Evolutionary conservation across 2,113 vertebrate genomes (phyloP).

Genomic region (Neoarius graeffei): DNA sequence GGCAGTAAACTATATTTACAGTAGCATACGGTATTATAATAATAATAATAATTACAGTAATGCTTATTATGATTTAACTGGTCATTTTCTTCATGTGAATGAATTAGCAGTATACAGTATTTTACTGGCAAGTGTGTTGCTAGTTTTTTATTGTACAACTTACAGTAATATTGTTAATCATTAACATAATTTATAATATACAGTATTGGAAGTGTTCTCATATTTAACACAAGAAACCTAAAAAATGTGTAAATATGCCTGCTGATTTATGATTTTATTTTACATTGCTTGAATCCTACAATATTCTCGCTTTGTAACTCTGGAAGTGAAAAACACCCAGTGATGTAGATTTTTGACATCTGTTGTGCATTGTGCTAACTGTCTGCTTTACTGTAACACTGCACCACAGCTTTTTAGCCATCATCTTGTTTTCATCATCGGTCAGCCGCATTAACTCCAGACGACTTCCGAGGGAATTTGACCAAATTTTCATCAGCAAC

Average conservation of each 20-base stretch:
- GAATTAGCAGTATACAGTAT: not conserved
- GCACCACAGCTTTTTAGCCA: conserved; percentile 27
- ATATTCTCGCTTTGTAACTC: not conserved
- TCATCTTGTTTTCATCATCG: conserved; percentile 45
- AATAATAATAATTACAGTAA: not conserved
- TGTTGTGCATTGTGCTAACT: conserved; percentile 27
- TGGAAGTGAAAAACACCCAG: not conserved
- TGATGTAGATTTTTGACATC: conserved; percentile 2
- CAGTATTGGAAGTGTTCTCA: not conserved
- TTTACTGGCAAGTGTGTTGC: not conserved
- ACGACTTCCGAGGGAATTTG: conserved; percentile 40
- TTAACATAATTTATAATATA: not conserved
- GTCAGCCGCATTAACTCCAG: conserved; percentile 43
- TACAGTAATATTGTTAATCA: not conserved
- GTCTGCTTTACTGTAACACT: conserved; percentile 20
- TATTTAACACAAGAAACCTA: not conserved
- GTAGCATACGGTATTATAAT: not conserved
- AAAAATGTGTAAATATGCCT: not conserved
- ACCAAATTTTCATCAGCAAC: conserved; percentile 42
- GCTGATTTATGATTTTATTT: not conserved
- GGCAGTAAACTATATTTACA: not conserved
- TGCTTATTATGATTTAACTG: not conserved
- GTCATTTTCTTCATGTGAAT: not conserved
- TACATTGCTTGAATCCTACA: not conserved
- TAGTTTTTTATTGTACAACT: not conserved